These are phyloP conservation scores for Hyperoplus lanceolatus DNA, from an alignment of 2,797 vertebrate species.

Conservation along the genomic window DNA sequence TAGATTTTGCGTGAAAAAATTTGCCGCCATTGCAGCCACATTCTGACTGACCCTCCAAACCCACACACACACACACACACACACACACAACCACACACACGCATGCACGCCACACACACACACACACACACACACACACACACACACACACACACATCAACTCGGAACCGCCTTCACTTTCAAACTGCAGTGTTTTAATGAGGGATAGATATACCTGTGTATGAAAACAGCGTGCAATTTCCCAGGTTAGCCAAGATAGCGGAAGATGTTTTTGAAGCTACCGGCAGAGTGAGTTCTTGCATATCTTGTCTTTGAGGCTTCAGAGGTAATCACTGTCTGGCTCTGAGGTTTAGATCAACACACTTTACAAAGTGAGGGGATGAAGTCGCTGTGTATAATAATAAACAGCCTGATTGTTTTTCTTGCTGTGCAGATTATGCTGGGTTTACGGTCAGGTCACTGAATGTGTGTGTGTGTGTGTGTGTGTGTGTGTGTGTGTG, in stretches of 20 bases:
- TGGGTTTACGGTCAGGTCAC: constrained; percentile 10
- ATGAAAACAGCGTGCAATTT: constrained; percentile 47
- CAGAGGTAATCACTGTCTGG: constrained; percentile 28
- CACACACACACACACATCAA: not conserved
- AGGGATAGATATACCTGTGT: constrained; percentile 21
- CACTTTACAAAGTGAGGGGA: constrained; percentile 13
- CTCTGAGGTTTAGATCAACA: constrained; percentile 17
- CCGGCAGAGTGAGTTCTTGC: constrained; percentile 47
- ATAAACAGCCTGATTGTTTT: constrained; percentile 5
- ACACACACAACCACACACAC: too few relatives aligned
- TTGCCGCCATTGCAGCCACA: too few relatives aligned
- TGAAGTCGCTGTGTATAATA: constrained; percentile 11
- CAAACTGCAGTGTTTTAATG: constrained; percentile 36
- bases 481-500: not conserved
- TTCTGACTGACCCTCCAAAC: too few relatives aligned
- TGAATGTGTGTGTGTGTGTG: not conserved
- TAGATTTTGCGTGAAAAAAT: constrained; percentile 9
- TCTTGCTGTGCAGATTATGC: not conserved
- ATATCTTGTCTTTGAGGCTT: constrained; percentile 26
- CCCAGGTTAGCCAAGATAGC: constrained; percentile 42
- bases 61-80: too few relatives aligned
- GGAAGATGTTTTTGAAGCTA: constrained; percentile 10
- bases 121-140: too few relatives aligned
- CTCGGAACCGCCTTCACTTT: constrained; percentile 26
- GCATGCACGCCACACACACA: too few relatives aligned